A percentile compares a stretch with the other conserved stretches of the same genome.
These are phyloP conservation scores for Cryptocephalus moraei DNA, from an alignment of 2,888 invertebrate genomes.

Conservation along the genomic window DNA sequence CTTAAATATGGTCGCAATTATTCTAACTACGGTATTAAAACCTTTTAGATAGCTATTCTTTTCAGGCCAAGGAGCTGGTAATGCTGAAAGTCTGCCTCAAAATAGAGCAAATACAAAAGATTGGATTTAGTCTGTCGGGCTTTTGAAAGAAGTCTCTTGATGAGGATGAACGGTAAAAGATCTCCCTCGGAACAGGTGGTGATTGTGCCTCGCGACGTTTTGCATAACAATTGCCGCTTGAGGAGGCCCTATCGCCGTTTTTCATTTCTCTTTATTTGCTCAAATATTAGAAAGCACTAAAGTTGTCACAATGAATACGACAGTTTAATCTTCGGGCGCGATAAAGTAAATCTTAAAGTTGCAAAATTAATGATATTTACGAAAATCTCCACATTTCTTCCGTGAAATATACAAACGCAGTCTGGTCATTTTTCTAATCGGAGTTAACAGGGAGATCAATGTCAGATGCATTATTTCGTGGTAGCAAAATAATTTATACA, in stretches of 20 bases:
- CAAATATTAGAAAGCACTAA: conserved; percentile 40
- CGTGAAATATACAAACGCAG: too few species aligned
- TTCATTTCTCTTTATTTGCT: conserved; percentile 37
- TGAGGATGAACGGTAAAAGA: conserved; percentile 39
- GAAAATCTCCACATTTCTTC: background rate
- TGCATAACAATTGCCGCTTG: conserved; percentile 41
- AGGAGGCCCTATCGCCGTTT: conserved; percentile 37
- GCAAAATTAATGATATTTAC: conserved; percentile 39
- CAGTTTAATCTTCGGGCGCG: conserved; percentile 35
- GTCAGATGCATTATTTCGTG: too few species aligned
- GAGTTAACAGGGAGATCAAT: too few species aligned
- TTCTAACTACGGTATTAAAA: conserved; percentile 41
- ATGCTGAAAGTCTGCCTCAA: conserved; percentile 33
- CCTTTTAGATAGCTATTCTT: conserved; percentile 41
- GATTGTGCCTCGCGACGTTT: conserved; percentile 36
- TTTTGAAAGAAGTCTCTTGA: conserved; percentile 34
- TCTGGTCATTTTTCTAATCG: too few species aligned
- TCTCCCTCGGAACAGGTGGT: conserved; percentile 36
- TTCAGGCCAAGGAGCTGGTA: conserved; percentile 37
- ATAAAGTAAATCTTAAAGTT: conserved; percentile 28
- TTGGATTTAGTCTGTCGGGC: conserved; percentile 37
- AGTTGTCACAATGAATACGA: conserved; percentile 37
- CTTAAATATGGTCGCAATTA: conserved; percentile 42
- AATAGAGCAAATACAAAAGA: conserved; percentile 41
- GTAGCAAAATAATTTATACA: too few species aligned